These are phyloP conservation scores for Polylopha cassiicola DNA, from an alignment of 2,888 invertebrate genomes.

Conservation along the genomic window DNA sequence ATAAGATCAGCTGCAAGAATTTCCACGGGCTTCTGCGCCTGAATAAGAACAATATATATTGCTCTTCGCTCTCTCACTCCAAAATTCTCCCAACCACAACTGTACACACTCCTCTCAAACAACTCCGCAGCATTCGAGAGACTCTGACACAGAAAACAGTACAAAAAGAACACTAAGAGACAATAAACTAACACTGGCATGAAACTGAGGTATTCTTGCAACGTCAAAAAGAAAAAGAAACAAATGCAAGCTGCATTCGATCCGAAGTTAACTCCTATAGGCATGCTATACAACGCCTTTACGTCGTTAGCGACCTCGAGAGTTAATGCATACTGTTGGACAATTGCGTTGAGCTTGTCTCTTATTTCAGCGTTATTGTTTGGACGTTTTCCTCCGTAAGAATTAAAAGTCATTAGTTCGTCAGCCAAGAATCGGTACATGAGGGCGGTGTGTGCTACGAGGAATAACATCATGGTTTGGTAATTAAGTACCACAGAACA, in stretches of 20 bases:
- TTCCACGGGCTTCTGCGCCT: constrained; percentile 52
- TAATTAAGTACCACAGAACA: constrained; percentile 46
- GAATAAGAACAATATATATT: constrained; percentile 47
- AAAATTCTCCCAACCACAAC: constrained; percentile 66
- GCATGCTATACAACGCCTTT: constrained; percentile 49
- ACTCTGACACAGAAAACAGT: constrained; percentile 58
- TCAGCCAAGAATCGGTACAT: constrained; percentile 52
- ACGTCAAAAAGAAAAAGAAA: constrained; percentile 50
- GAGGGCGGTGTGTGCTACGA: constrained; percentile 53
- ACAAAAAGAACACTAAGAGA: constrained; percentile 54
- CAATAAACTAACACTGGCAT: constrained; percentile 52
- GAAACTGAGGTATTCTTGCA: constrained; percentile 48
- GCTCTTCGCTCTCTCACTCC: constrained; percentile 44
- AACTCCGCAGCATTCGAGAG: constrained; percentile 52
- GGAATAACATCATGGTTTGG: constrained; percentile 49
- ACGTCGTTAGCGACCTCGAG: constrained; percentile 43
- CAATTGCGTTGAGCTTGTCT: constrained; percentile 37
- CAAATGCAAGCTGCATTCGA: constrained; percentile 53
- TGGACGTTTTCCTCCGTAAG: constrained; percentile 25
- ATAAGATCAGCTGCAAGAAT: constrained; percentile 59
- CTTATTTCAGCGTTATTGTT: constrained; percentile 33
- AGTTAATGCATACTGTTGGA: constrained; percentile 43
- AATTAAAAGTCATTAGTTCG: constrained; percentile 44
- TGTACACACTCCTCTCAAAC: constrained; percentile 54
- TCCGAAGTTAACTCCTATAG: constrained; percentile 58